phyloP scores from a whole-genome alignment of 2,797 vertebrate species.

The Anguilla pacifica region DNA sequence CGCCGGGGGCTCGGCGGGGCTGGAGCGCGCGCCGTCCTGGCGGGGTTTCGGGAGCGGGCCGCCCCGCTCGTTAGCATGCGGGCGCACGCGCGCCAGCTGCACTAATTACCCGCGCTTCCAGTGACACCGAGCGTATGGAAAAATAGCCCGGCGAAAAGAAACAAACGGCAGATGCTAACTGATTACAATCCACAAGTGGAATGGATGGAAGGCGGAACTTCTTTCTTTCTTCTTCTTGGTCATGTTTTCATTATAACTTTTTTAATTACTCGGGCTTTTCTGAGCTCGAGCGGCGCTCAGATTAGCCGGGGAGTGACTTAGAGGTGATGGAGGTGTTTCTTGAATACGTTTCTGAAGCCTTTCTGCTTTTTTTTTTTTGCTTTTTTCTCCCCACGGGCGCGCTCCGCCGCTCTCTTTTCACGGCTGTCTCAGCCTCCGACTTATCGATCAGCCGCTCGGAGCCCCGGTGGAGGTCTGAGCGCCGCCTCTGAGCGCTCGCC shows the following conservation, averaged over 20 bases:
- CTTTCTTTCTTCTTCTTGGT: not conserved
- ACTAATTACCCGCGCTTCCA: not conserved
- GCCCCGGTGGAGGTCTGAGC: not conserved
- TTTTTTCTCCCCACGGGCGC: not conserved
- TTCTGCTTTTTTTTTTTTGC: too few relatives aligned
- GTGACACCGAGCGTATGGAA: not conserved
- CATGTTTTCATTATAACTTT: not conserved
- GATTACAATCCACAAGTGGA: constrained; percentile 11
- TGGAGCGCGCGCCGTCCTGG: not conserved
- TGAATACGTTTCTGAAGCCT: not conserved
- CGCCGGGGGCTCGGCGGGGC: not conserved
- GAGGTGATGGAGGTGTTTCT: not conserved
- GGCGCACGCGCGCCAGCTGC: not conserved
- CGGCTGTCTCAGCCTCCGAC: not conserved
- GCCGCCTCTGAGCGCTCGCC: not conserved
- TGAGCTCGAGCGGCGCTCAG: not conserved
- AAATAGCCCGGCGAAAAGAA: not conserved
- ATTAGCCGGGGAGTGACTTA: not conserved
- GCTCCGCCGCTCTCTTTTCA: not conserved
- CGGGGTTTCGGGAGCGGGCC: not conserved
- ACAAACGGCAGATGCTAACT: not conserved
- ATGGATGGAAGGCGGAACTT: not conserved
- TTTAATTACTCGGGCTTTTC: not conserved
- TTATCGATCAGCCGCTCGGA: not conserved
- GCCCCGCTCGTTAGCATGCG: not conserved